Evolutionary conservation across 2,113 vertebrate genomes (phyloP).

Genomic region (Prinia subflava): DNA sequence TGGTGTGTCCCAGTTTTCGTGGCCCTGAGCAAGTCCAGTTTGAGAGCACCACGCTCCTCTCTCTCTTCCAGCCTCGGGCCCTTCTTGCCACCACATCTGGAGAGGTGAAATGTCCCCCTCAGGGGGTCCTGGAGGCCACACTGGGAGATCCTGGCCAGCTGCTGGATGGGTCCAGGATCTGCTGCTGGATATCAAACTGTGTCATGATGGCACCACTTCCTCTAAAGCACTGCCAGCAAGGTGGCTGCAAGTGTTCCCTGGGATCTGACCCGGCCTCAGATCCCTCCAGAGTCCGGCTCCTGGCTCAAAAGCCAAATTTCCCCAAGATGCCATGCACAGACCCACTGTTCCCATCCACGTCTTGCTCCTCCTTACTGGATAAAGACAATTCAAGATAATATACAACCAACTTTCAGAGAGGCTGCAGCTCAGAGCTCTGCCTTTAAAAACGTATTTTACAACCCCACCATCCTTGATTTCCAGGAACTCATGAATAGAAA

Average conservation of each 20-base stretch:
- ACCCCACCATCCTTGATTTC: constrained; percentile 1
- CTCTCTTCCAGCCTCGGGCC: background rate
- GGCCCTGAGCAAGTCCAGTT: background rate
- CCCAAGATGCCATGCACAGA: background rate
- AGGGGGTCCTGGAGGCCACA: background rate
- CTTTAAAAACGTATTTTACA: constrained; percentile 3
- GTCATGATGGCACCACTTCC: background rate
- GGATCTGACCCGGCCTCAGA: background rate
- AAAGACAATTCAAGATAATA: background rate
- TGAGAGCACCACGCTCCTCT: background rate
- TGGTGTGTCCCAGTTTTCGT: background rate
- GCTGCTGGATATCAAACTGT: rapidly evolving
- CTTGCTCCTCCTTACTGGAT: background rate
- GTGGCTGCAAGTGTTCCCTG: background rate
- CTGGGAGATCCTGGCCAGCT: background rate
- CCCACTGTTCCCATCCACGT: background rate
- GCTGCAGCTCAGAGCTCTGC: background rate
- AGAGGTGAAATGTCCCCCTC: background rate
- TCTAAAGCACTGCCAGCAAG: background rate
- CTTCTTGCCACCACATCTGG: background rate
- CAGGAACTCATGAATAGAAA: constrained; percentile 42
- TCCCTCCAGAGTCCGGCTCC: background rate
- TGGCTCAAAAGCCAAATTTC: background rate
- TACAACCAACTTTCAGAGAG: background rate
- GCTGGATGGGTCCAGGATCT: rapidly evolving